Conservation (phyloP, 2,888 invertebrate genomes). For the Calameuta idolon region DNA sequence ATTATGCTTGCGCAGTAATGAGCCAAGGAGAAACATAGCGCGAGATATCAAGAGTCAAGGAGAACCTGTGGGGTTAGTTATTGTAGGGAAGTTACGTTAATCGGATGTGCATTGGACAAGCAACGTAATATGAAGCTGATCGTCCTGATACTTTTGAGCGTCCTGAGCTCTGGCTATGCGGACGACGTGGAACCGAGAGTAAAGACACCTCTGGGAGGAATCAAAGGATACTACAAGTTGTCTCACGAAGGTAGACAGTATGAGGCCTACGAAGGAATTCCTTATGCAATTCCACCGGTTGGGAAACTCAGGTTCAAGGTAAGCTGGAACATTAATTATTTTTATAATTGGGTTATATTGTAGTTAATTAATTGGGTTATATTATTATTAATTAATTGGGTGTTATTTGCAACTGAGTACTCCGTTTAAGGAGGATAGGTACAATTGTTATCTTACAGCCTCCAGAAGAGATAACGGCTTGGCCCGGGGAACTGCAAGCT, state of each 20-base stretch:
- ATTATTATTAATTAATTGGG: not conserved
- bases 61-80: not conserved
- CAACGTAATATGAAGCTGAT: not conserved
- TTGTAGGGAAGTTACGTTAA: not conserved
- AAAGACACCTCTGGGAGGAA: conserved; percentile 44
- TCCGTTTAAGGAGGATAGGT: not conserved
- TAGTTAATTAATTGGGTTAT: not conserved
- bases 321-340: conserved; percentile 8
- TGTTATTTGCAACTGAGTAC: not conserved
- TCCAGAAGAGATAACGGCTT: conserved; percentile 31
- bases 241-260: conserved; percentile 48
- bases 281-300: conserved; percentile 53
- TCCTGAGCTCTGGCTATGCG: not conserved
- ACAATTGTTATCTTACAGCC: conserved; percentile 27
- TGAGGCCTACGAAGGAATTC: conserved; percentile 57
- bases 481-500: conserved; percentile 34
- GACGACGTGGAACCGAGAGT: conserved; percentile 37
- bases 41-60: not conserved
- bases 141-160: not conserved
- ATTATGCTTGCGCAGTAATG: not conserved
- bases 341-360: not conserved
- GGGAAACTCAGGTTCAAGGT: conserved; percentile 56
- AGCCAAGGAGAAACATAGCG: not conserved
- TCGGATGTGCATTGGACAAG: not conserved
- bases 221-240: conserved; percentile 47